Evolutionary conservation across 2,113 vertebrate species (phyloP), one percentile per base, ranked within the genome.

Genomic region (Perca flavescens): DNA sequence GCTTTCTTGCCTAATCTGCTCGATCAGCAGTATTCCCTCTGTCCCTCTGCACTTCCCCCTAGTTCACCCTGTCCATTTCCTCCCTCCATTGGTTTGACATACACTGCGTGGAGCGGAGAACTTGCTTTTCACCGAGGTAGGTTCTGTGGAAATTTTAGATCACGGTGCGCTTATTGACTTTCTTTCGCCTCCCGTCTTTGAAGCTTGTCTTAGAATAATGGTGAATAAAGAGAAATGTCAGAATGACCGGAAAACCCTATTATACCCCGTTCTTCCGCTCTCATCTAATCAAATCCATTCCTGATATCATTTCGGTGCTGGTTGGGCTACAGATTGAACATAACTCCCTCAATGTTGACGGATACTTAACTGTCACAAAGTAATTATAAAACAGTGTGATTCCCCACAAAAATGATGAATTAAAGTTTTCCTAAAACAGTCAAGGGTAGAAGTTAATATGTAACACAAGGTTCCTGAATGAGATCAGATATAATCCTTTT

Each of bases 1-100:
- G 92, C 89, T 92, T 92, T 91, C 87, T 86, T 36, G 87, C 76
- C 74, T 66, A 73, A 90, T 90, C 85, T 93, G 92, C 91, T 85
- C 74, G 65, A 85, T 94, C 92, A 94, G 93, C 93, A 93, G 77
- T 84, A 87, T 89, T 88, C 86, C 88, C 89, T 49, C 49, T 16
- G 49, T 77, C 84, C 89, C 86, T 77, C 73, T 19, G 74, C 74
- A 47, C 85, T 86, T 61, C 82, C 84, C 86, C 85, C 78, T 70
- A 17, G 49, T 47, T 73, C 79, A 21, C 84, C 86, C 81, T 43
- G 79, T 89, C 88, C 87, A 57, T 88, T 90, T 92, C 83, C 85
- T 87, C 90, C 80, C 88, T 81, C 81, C 66, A 3, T 79, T 56
- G 86, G 52, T 81, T 81, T 78, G 88, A 91, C 84, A 76, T 81